Conservation (phyloP, 2,888 invertebrate species). For the Gymnoscelis rufifasciata region DNA sequence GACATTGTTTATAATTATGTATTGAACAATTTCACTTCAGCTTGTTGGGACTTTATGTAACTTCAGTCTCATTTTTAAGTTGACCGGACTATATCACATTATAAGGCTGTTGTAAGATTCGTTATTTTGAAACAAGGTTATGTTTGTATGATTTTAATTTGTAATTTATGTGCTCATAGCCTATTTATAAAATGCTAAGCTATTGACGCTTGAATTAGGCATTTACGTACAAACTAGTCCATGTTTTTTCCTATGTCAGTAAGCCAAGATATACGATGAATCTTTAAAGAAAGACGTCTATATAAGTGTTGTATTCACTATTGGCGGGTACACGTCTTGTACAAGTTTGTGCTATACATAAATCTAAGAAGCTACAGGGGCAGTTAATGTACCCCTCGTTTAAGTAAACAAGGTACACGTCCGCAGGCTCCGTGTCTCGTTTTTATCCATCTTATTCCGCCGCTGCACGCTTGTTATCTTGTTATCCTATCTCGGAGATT, state of each 20-base stretch:
- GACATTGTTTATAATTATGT: too few species aligned
- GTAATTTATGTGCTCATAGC: too few species aligned
- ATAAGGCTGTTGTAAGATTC: neutral
- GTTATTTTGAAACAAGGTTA: neutral
- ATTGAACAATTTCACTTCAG: too few species aligned
- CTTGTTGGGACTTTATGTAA: too few species aligned
- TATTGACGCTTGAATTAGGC: slow-evolving; percentile 2
- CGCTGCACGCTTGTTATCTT: slow-evolving; percentile 76
- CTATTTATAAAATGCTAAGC: too few species aligned
- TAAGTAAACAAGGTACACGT: slow-evolving; percentile 75
- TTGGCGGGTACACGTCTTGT: slow-evolving; percentile 5
- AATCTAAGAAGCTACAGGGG: slow-evolving; percentile 35
- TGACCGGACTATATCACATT: too few species aligned
- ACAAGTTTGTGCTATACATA: slow-evolving; percentile 17
- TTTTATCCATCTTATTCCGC: slow-evolving; percentile 70
- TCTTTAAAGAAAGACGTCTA: slow-evolving; percentile 5
- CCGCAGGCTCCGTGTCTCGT: slow-evolving; percentile 67
- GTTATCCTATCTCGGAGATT: slow-evolving; percentile 77
- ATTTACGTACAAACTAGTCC: too few species aligned
- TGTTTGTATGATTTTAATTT: too few species aligned
- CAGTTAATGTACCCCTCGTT: slow-evolving; percentile 65
- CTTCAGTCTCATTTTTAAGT: too few species aligned
- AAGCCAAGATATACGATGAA: neutral
- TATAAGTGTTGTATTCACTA: slow-evolving; percentile 1
- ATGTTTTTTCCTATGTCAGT: neutral